These are phyloP conservation scores for Epizoanthus rinbou DNA, from an alignment of 92 coral and sea anemone species.

Conservation along the genomic window DNA sequence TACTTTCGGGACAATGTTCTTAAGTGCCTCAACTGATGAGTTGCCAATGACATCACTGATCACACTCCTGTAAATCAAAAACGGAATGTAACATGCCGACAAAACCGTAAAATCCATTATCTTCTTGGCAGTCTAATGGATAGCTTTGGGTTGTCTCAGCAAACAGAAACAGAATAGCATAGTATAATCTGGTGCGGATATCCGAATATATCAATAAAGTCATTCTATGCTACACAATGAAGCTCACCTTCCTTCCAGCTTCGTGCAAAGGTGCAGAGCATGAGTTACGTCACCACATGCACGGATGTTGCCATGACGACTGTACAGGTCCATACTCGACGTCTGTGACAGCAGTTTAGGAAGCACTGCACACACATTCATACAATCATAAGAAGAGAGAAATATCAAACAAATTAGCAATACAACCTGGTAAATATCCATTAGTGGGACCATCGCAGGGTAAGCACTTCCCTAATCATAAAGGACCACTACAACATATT, in stretches of 20 bases:
- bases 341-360: slow-evolving; percentile 80
- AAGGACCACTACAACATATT: too few relatives aligned
- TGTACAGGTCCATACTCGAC: slow-evolving; percentile 75
- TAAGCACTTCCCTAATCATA: too few relatives aligned
- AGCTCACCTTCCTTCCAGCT: slow-evolving; percentile 65
- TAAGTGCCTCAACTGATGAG: slow-evolving; percentile 61
- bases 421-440: background rate
- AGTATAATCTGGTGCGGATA: too few relatives aligned
- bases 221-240: too few relatives aligned
- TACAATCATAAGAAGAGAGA: background rate
- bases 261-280: slow-evolving; percentile 70
- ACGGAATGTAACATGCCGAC: too few relatives aligned
- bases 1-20: slow-evolving; percentile 86
- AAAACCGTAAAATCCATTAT: background rate
- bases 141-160: too few relatives aligned
- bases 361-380: slow-evolving; percentile 60
- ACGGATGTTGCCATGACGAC: slow-evolving; percentile 90
- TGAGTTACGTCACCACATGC: slow-evolving; percentile 87
- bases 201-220: too few relatives aligned
- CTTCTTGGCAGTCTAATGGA: background rate
- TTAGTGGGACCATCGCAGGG: too few relatives aligned
- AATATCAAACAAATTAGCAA: background rate
- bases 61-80: slow-evolving; percentile 58
- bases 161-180: too few relatives aligned
- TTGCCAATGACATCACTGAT: slow-evolving; percentile 59